Conservation (phyloP, 2,797 vertebrate genomes). For the Chromis chromis region DNA sequence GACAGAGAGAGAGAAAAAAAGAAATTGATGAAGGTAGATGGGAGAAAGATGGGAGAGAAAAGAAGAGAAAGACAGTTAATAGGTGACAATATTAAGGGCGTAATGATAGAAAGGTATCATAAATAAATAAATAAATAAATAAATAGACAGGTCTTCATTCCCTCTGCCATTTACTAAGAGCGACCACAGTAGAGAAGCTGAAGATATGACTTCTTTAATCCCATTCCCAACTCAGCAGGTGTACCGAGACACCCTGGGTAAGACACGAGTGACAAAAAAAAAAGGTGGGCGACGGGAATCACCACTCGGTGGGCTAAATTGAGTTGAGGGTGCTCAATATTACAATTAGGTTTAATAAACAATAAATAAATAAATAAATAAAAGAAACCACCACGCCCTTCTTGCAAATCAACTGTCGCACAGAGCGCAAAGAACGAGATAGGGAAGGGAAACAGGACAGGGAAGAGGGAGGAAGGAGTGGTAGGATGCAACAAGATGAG, state of each 20-base stretch:
- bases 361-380: background rate
- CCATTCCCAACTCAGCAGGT: slow-evolving; percentile 55
- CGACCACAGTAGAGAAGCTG: slow-evolving; percentile 19
- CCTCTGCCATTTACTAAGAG: background rate
- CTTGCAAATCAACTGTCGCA: slow-evolving; percentile 25
- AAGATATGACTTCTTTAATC: slow-evolving; percentile 38
- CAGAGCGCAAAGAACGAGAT: background rate
- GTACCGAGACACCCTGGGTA: slow-evolving; percentile 29
- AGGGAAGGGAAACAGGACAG: background rate
- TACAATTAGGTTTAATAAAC: slow-evolving; percentile 19
- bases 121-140: background rate
- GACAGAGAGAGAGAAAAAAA: slow-evolving; percentile 16
- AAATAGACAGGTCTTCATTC: background rate
- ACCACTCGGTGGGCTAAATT: slow-evolving; percentile 21
- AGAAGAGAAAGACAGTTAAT: slow-evolving; percentile 30
- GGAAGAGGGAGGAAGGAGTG: background rate
- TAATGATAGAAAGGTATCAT: slow-evolving; percentile 3
- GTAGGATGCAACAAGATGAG: background rate
- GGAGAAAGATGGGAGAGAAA: slow-evolving; percentile 14
- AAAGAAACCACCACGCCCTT: slow-evolving; percentile 23
- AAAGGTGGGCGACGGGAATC: slow-evolving; percentile 19
- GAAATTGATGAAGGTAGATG: slow-evolving; percentile 42
- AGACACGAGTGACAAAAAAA: slow-evolving; percentile 22
- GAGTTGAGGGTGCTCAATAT: slow-evolving; percentile 28
- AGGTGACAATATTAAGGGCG: slow-evolving; percentile 32